Evolutionary conservation across 2,113 vertebrate genomes (phyloP), one percentile per base, ranked within the genome.

Genomic region (Propithecus coquereli): DNA sequence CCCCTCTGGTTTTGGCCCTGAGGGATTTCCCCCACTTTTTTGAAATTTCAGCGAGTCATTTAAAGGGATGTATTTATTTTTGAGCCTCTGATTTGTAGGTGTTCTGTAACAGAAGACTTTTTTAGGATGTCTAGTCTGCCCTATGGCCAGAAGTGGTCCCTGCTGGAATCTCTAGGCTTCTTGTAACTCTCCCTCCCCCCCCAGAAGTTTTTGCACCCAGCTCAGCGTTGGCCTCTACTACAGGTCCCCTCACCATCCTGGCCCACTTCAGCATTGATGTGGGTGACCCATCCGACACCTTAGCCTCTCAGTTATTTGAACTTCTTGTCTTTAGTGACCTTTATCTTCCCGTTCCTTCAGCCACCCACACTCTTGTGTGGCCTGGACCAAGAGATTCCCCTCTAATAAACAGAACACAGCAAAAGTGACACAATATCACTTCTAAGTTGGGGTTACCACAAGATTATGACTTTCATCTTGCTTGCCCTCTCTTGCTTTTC

Each of bases 291-390:
- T 0, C 34, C 10, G 5, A 52, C 27, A 3, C 13, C 57, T 52
- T 6, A 8, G 30, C 43, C 43, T 81, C 77, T 74, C 7, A 10
- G 8, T 50, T 47, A n/a, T 18, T 47, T 63, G 30, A 66, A 65
- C 3, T 17, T 43, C 76, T 57, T 22, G 27, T 34, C 43, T 57
- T 71, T 16, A 66, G 37, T 70, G 43, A 76, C 54, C 20, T 59
- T 20, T 6, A 34, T 16, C 66, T 40, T 86, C 32, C 23, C 0
- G 1, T 22, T 73, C 90, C 40, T 54, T 65, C 63, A 71, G 84
- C 76, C 63, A 68, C 8, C 25, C 6, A 22, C 65, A 20, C 16
- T 5, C 3, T 0, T 0, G 5, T 8, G 8, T 32, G 2, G 68
- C 47, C 59, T 65, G 43, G n/a, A 32, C 43, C 40, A 17, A 47